A percentile compares a stretch with the other conserved stretches of the same genome.
These are phyloP conservation scores for Hylaea fasciaria DNA, from an alignment of 2,888 invertebrate genomes.

Conservation along the genomic window DNA sequence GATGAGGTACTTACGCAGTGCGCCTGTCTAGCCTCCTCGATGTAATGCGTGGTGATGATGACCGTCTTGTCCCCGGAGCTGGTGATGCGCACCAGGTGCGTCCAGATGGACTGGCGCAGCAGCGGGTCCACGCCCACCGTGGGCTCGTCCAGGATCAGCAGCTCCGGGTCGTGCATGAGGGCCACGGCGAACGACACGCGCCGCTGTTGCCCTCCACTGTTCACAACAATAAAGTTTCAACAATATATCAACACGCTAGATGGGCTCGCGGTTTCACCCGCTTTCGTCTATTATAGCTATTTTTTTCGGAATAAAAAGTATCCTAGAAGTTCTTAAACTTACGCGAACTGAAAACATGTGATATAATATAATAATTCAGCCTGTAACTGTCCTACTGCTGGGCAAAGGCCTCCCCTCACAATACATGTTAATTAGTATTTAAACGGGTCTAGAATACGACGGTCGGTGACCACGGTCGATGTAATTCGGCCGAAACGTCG, in stretches of 20 bases:
- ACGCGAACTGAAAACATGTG: too few relatives aligned
- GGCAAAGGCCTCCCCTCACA: too few relatives aligned
- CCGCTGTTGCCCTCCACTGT: constrained; percentile 95
- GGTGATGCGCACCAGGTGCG: constrained; percentile 95
- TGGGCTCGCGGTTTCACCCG: too few relatives aligned
- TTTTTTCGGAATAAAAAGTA: too few relatives aligned
- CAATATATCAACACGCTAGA: neutral
- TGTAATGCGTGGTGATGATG: constrained; percentile 93
- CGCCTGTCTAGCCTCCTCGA: constrained; percentile 97
- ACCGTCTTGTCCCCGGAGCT: constrained; percentile 96
- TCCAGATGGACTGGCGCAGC: constrained; percentile 96
- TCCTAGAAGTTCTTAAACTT: too few relatives aligned
- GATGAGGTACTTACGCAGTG: constrained; percentile 88
- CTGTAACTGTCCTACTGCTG: too few relatives aligned
- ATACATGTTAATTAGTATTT: too few relatives aligned
- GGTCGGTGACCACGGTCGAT: too few relatives aligned
- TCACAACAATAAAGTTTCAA: constrained; percentile 36
- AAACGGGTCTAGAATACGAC: too few relatives aligned
- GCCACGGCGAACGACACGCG: constrained; percentile 97
- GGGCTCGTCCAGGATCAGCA: constrained; percentile 96
- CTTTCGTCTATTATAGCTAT: too few relatives aligned
- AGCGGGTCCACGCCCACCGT: constrained; percentile 97
- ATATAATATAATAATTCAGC: too few relatives aligned
- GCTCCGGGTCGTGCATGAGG: constrained; percentile 95
- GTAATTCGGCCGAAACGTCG: too few relatives aligned